Conservation (phyloP, 1,140 invertebrate genomes). For the Atta colombica region DNA sequence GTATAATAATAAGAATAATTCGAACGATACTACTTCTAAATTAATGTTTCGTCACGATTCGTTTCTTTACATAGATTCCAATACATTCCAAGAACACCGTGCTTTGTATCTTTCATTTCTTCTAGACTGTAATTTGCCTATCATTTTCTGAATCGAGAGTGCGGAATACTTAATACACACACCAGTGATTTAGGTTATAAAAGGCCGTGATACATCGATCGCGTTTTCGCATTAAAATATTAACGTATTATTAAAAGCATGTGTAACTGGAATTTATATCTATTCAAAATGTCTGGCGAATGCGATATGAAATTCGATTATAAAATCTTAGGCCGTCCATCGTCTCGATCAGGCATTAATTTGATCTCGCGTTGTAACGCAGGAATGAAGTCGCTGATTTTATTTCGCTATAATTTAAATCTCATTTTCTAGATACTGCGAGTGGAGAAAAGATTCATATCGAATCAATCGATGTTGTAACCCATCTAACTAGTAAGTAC, state of each 20-base stretch:
- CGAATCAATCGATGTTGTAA: neutral
- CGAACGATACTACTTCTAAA: neutral
- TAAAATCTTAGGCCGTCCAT: neutral
- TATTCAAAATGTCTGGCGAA: neutral
- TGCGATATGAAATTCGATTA: neutral
- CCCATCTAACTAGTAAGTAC: neutral
- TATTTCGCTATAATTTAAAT: neutral
- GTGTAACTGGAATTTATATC: neutral
- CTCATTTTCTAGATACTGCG: neutral
- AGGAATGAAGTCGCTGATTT: neutral
- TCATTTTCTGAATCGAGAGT: neutral
- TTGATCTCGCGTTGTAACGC: neutral
- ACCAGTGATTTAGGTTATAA: neutral
- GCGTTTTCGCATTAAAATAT: neutral
- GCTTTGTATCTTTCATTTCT: slow-evolving; percentile 1
- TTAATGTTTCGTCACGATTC: neutral
- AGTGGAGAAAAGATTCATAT: too few relatives aligned
- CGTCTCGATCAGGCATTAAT: neutral
- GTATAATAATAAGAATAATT: neutral
- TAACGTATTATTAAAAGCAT: neutral
- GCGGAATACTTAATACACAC: neutral
- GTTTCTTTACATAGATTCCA: neutral
- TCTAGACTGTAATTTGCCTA: neutral
- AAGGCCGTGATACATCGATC: neutral
- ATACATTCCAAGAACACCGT: neutral